phyloP scores from a whole-genome alignment of 2,888 invertebrate genomes.

The Idaea biselata region DNA sequence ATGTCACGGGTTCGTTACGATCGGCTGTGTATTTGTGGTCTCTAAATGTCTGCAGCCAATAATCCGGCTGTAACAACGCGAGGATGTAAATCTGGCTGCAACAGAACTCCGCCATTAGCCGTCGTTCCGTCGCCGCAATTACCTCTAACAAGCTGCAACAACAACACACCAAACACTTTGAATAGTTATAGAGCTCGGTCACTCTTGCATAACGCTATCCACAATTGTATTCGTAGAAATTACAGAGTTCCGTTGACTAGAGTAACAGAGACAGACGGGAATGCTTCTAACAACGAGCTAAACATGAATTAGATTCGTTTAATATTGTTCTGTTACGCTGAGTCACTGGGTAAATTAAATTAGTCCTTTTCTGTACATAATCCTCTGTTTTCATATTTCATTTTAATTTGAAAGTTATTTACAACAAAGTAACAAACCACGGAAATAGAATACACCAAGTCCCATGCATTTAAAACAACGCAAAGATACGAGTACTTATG shows the following conservation, averaged over 20 bases:
- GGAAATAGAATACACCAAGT: background rate
- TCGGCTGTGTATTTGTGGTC: background rate
- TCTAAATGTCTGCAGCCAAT: background rate
- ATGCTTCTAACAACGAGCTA: background rate
- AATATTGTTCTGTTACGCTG: background rate
- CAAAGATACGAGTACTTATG: background rate
- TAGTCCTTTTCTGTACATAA: background rate
- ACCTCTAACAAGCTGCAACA: slow-evolving; percentile 19
- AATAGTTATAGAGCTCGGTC: slow-evolving; percentile 14
- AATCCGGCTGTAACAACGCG: slow-evolving; percentile 12
- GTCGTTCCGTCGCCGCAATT: slow-evolving; percentile 14
- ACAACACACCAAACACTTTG: slow-evolving; percentile 16
- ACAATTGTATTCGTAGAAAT: background rate
- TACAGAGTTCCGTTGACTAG: background rate
- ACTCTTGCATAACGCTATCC: slow-evolving; percentile 14
- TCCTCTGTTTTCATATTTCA: background rate
- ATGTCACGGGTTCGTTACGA: background rate
- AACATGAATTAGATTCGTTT: background rate
- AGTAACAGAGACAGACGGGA: background rate
- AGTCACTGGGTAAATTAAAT: background rate
- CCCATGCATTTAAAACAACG: background rate
- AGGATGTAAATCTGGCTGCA: slow-evolving; percentile 15
- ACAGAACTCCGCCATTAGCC: slow-evolving; percentile 18
- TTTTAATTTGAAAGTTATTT: background rate
- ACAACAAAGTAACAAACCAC: background rate